Base-by-base conservation (phyloP, 64 coral and sea anemone genomes). In the Stichodactyla mertensii region DNA sequence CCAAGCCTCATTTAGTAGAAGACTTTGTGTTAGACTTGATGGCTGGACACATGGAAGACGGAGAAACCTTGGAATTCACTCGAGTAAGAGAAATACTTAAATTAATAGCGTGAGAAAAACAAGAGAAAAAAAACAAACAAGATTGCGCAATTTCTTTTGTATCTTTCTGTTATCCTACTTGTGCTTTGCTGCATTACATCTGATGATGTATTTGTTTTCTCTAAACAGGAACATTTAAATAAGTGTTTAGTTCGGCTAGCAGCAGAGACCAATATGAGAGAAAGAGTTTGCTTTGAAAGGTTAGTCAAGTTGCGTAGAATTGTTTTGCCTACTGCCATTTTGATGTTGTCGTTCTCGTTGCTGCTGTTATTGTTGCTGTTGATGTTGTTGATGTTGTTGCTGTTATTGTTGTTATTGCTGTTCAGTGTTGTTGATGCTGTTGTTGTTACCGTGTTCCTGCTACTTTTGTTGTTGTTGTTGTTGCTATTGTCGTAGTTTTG, bases 1-100 rank as follows among this genome's bases (percentile, higher is more conserved):
- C 89, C 3, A 98, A 94, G 57, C 95, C 95, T 77, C 95, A 98
- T 87, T 84, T 94, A 52, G 95, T 98, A n/a, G 95, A 98, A 66
- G 93, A 98, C 64, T 98, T 92, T 62, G 88, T 98, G 26, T 89
- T 93, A 66, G 89, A 94, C 62, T 78, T 98, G 80, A 98, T 98
- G 95, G 80, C 84, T 45, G 87, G 88, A 10, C 92, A 94, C 52
- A 86, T 91, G 18, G 92, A 98, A 14, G 87, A 92, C 8, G 93
- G 89, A 26, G 93, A 98, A 7, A 95, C 52, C 7, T 22, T 98
- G 27, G 66, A 71, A 13, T 88, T 98, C 58, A 85, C 90, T 45
- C 94, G 71, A 88, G 96, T 98, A 90, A 15, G 85, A n/a, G 10
- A 31, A 1, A 0, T 87, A 16, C 4, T 14, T 10, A 8, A 12